A percentile compares a stretch with the other conserved stretches of the same genome.
phyloP scores from a whole-genome alignment of 2,113 vertebrate genomes.

The Blennius ocellaris region DNA sequence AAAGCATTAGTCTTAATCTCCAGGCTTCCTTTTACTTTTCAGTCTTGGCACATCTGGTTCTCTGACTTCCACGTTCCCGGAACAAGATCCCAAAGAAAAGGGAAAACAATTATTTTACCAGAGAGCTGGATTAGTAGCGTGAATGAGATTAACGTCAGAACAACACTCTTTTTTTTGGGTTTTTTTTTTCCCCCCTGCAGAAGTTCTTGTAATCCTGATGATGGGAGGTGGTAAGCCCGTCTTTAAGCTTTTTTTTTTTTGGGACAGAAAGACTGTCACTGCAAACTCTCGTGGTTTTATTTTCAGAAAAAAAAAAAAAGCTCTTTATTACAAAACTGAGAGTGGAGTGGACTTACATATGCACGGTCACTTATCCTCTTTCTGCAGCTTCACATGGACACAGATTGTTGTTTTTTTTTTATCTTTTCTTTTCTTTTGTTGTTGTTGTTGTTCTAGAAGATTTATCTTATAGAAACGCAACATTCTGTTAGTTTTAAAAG shows the following conservation, averaged over 20 bases:
- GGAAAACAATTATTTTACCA: conserved; percentile 71
- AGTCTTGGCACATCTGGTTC: conserved; percentile 72
- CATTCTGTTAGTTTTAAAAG: conserved; percentile 41
- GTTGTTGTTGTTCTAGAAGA: conserved; percentile 36
- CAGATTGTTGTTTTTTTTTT: conserved; percentile 61
- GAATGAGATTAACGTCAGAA: conserved; percentile 70
- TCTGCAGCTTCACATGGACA: conserved; percentile 31
- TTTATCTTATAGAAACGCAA: conserved; percentile 54
- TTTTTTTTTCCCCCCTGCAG: conserved; percentile 46
- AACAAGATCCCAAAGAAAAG: conserved; percentile 64
- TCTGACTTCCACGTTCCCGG: conserved; percentile 70
- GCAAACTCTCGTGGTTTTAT: conserved; percentile 24
- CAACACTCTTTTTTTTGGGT: too few relatives aligned
- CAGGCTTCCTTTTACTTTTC: conserved; percentile 51
- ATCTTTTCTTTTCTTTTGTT: conserved; percentile 35
- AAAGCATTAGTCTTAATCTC: conserved; percentile 75
- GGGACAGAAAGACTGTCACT: conserved; percentile 33
- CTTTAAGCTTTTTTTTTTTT: conserved; percentile 63
- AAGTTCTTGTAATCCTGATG: conserved; percentile 71
- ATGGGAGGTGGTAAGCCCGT: conserved; percentile 53
- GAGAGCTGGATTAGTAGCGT: conserved; percentile 56
- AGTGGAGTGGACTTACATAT: conserved; percentile 59
- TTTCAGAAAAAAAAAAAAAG: conserved; percentile 47
- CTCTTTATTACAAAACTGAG: conserved; percentile 59
- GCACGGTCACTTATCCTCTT: conserved; percentile 60